Evolutionary conservation across 2,888 invertebrate species (phyloP).

Genomic region (Catocala fraxini): DNA sequence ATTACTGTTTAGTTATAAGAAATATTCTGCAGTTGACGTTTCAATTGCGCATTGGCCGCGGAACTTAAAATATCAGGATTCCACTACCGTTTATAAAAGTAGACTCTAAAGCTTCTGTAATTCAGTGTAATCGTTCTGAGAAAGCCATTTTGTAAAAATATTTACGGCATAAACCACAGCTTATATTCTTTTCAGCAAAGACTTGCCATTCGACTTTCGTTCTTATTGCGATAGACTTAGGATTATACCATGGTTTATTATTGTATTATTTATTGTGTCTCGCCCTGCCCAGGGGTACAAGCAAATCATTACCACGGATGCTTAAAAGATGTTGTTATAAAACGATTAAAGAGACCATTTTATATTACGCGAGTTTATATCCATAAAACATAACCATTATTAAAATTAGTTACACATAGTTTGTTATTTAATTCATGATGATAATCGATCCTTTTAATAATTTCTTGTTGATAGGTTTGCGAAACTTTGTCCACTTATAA

Average conservation of each 20-base stretch:
- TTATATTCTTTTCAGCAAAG: slow-evolving; percentile 14
- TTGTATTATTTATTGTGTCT: slow-evolving; percentile 13
- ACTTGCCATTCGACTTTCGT: slow-evolving; percentile 21
- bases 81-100: slow-evolving; percentile 58
- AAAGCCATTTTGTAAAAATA: slow-evolving; percentile 67
- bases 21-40: slow-evolving; percentile 5
- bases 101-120: slow-evolving; percentile 65
- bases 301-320: slow-evolving; percentile 55
- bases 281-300: slow-evolving; percentile 37
- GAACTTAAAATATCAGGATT: slow-evolving; percentile 25
- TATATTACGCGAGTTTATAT: slow-evolving; percentile 44
- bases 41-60: slow-evolving; percentile 9
- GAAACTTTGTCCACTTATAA: too few species aligned
- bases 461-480: slow-evolving; percentile 24
- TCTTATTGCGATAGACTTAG: slow-evolving; percentile 25
- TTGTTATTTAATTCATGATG: slow-evolving; percentile 47
- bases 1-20: background rate
- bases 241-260: background rate
- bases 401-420: slow-evolving; percentile 54
- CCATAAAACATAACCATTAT: slow-evolving; percentile 51
- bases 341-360: slow-evolving; percentile 60
- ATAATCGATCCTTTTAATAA: slow-evolving; percentile 40
- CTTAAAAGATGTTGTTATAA: slow-evolving; percentile 64
- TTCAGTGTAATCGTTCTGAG: slow-evolving; percentile 67
- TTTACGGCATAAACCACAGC: slow-evolving; percentile 45